Evolutionary conservation across 2,113 vertebrate species (phyloP), one percentile per base, ranked within the genome.

Genomic region (Oceanodroma tethys): DNA sequence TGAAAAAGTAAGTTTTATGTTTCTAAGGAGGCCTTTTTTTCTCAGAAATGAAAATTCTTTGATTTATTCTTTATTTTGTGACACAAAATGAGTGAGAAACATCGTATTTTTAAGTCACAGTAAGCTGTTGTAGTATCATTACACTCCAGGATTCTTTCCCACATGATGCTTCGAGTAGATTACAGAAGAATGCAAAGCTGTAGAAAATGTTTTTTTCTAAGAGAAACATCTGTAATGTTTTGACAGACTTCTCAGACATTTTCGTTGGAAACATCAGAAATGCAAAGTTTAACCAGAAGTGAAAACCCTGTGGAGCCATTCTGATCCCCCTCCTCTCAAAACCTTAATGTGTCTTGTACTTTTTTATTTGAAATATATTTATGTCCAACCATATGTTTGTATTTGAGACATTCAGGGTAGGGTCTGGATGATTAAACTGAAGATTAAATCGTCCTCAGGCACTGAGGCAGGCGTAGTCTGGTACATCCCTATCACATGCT

Each of bases 311-410:
- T 79, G 19, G 30, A 90, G 18, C 10, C 43, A 22, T 82, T 85
- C 75, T 71, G 18, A 86, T 82, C 90, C n/a, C 11, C 9, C 47
- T 81, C 36, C 17, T 78, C 66, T 91, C 38, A 70, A 83, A 96
- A 76, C 8, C 59, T 72, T 88, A 58, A 68, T 71, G 32, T 56
- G 34, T 13, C 36, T 72, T 94, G 26, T n/a, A 63, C 17, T 52
- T 95, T 93, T 94, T 83, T 32, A 29, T 79, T 88, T 92, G 42
- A 66, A 91, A 68, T 22, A 18, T 72, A 62, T 92, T 95, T 78
- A 45, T 79, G 19, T 86, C n/a, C 30, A 90, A 59, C 1, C 6
- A 12, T 32, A 32, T n/a, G 50, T 26, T 38, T 67, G 27, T 73
- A 30, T 67, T 68, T 67, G 18, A 84, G 76, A 81, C 52, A 42